These are phyloP conservation scores for Temnothorax rugatulus DNA, from an alignment of 2,888 invertebrate genomes.

Conservation along the genomic window DNA sequence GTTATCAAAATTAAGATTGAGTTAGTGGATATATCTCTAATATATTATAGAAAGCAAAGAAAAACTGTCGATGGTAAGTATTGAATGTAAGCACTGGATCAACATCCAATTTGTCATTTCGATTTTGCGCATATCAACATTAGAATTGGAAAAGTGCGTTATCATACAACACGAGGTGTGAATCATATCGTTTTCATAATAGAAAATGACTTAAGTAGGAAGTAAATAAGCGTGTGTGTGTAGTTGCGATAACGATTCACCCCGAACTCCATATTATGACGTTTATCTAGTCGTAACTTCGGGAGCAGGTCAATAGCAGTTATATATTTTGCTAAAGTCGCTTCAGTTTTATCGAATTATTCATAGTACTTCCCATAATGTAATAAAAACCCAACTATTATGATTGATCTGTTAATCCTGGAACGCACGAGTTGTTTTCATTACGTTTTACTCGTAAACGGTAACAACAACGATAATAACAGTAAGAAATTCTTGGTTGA, in stretches of 20 bases:
- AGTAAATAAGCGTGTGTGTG: constrained; percentile 12
- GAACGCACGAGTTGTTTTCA: not conserved
- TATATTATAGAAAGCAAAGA: constrained; percentile 1
- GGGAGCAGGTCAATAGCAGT: not conserved
- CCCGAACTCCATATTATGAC: not conserved
- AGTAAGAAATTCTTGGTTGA: not conserved
- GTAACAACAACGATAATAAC: not conserved
- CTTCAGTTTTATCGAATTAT: not conserved
- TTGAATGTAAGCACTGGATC: not conserved
- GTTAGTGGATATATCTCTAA: not conserved
- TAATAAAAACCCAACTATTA: constrained; percentile 6
- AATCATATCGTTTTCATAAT: constrained; percentile 8
- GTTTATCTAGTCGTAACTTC: not conserved
- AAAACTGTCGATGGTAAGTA: not conserved
- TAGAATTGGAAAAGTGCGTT: not conserved
- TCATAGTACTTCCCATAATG: not conserved
- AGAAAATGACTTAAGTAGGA: not conserved
- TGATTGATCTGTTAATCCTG: not conserved
- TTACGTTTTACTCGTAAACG: not conserved
- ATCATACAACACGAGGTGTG: not conserved
- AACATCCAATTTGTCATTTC: not conserved
- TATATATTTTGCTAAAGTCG: not conserved
- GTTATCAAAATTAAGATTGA: not conserved
- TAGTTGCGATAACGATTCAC: constrained; percentile 30
- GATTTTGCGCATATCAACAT: not conserved